Evolutionary conservation across 2,888 invertebrate species (phyloP), one percentile per base, ranked within the genome.

Genomic region (Nasonovia ribisnigri): DNA sequence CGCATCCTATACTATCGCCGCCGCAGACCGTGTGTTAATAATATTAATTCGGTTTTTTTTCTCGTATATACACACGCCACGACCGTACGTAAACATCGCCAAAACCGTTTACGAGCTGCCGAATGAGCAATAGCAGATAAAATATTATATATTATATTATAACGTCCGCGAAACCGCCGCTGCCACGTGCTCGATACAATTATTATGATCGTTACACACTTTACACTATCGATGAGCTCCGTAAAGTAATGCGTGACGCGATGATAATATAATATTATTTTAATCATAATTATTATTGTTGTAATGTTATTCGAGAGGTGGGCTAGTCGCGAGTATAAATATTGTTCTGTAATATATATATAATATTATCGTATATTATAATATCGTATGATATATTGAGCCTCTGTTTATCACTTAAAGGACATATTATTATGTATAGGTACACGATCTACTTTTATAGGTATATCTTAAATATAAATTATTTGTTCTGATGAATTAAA

Each of bases 91-190:
- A 60, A 89, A 88, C 93, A 90, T 86, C 54, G 93, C 93, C 93
- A 93, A 93, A 93, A 93, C 48, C 84, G 90, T 86, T 93, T 90
- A 93, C 84, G 93, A 93, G 90, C 93, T 90, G 93, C 84, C 93
- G 93, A 90, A 93, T 36, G 93, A 93, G 93, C 89, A 48, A 90
- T 84, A 57, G 84, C 93, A 93, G 93, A 93, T 54, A 24, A 87
- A 88, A 46, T 16, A 86, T 46, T 46, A 46, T 46, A 54, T 46
- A 86, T 43, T 13, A 43, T 86, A 86, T 86, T n/a, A 43, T 43
- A 29, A 42, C 46, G 84, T 90, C 48, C 84, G 90, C 84, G 90
- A 93, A 93, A 93, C 88, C 42, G 46, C 88, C 88, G 48, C 16
- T 57, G 89, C 77, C 36, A 26, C 86, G 91, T 57, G 84, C 26